Base-by-base conservation (phyloP, 2,888 invertebrate species). In the Agrotis exclamationis region DNA sequence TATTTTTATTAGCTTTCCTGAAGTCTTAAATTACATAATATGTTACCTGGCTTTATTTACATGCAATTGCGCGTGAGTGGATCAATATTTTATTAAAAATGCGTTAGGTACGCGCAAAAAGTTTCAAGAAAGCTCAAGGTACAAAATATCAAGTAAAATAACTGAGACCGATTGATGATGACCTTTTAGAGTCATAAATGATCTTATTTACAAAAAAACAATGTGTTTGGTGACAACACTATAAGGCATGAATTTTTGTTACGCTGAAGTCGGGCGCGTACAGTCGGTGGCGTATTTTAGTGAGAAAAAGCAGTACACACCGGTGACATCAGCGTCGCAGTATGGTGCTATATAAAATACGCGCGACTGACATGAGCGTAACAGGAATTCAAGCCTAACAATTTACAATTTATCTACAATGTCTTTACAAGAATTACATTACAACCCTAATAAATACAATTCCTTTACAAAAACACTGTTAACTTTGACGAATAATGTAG, bases 361-460 rank as follows among this genome's bases (percentile, higher is more conserved):
- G 28, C 6, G 28, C 5, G 28, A 33, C 28, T 5, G 28, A 33
- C 33, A 9, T 2, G 9, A 33, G 3, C 7, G 9, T 33, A 33
- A 33, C 33, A 33, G 9, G 33, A 5, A 28, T 3, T 33, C 33
- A 33, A 33, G 33, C 9, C 33, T 33, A 33, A 60, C 51, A 64
- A 50, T 64, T 24, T 63, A 76, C 69, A 57, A 76, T 70, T 63
- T 76, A 59, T 45, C 44, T 33, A 67, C 18, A 9, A 18, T 51
- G 20, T 60, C 57, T 73, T 51, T 73, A 51, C 45, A 74, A 59
- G 22, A 48, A 71, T 54, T 71, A 64, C 57, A 71, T 56, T 71
- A 74, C 57, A 73, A 51, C 45, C 50, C 18, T 76, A 57, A 59
- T 59, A 65, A 53, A 53, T 65, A 33, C 18, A 51, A 48, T 66